Percentiles rank a stretch among this genome's conserved stretches.
Evolutionary conservation across 2,888 invertebrate species (phyloP).

Genomic region (Leptinotarsa juncta): DNA sequence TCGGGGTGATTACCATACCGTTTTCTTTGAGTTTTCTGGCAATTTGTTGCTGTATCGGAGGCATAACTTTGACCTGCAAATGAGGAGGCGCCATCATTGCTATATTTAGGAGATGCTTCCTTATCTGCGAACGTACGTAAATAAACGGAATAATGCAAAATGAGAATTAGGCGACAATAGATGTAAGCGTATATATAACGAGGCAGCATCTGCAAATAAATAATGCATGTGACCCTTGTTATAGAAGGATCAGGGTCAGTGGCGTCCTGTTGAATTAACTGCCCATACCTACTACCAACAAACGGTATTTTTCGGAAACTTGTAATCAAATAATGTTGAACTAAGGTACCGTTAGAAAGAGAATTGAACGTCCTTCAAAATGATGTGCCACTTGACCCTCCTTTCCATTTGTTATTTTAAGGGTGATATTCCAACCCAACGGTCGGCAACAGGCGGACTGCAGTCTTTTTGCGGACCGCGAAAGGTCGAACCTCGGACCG

Average conservation of each 20-base stretch:
- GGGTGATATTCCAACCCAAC: too few relatives aligned
- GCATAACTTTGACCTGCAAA: slow-evolving; percentile 11
- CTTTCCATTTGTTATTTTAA: too few relatives aligned
- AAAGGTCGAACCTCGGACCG: too few relatives aligned
- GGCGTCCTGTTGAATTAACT: not conserved
- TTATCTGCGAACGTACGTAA: slow-evolving; percentile 27
- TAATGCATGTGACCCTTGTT: slow-evolving; percentile 37
- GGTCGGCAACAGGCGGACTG: too few relatives aligned
- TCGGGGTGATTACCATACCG: slow-evolving; percentile 8
- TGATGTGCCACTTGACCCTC: too few relatives aligned
- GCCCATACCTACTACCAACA: not conserved
- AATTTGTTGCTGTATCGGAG: not conserved
- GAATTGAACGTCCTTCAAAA: too few relatives aligned
- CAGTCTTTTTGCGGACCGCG: too few relatives aligned
- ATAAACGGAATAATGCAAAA: slow-evolving; percentile 46
- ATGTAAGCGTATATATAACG: slow-evolving; percentile 38
- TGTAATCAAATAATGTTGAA: too few relatives aligned
- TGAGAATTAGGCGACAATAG: slow-evolving; percentile 46
- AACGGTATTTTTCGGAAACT: too few relatives aligned
- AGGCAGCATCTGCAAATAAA: slow-evolving; percentile 36
- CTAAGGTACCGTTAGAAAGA: too few relatives aligned
- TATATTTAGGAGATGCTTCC: not conserved
- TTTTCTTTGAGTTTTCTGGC: slow-evolving; percentile 11
- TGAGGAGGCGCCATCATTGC: slow-evolving; percentile 13
- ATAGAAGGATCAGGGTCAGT: slow-evolving; percentile 16